Evolutionary conservation across 2,797 vertebrate genomes (phyloP).

Genomic region (Spea hammondii): DNA sequence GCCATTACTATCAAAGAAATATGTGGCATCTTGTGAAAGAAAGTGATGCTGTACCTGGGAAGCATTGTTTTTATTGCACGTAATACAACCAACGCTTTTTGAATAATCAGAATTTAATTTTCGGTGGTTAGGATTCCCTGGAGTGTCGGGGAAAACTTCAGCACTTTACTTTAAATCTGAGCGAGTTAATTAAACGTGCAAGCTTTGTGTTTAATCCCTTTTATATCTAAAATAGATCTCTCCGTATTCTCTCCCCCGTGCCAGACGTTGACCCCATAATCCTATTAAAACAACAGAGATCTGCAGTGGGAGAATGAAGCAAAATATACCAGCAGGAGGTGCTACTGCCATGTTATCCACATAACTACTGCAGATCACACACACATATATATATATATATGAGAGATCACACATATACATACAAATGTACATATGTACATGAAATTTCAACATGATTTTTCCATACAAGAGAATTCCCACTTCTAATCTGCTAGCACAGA

Average conservation of each 20-base stretch:
- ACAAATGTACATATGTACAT: no score
- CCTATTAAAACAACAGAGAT: constrained; percentile 66
- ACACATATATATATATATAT: no score
- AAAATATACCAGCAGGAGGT: constrained; percentile 30
- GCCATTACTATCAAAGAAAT: no score
- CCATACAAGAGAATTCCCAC: no score
- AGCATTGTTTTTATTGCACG: constrained; percentile 43
- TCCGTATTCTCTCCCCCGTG: constrained; percentile 71
- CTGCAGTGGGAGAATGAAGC: constrained; percentile 14
- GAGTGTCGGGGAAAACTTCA: constrained; percentile 64
- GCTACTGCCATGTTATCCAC: constrained; percentile 21
- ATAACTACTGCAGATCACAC: background rate
- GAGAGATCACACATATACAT: no score
- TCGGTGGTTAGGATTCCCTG: constrained; percentile 45
- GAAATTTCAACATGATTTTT: no score
- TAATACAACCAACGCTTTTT: constrained; percentile 51
- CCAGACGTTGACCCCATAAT: constrained; percentile 77
- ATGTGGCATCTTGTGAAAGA: background rate
- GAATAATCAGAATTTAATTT: constrained; percentile 49
- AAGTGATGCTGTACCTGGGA: constrained; percentile 38
- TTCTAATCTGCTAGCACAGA: no score
- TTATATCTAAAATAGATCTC: constrained; percentile 82
- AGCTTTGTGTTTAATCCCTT: constrained; percentile 71
- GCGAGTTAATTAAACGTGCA: constrained; percentile 80
- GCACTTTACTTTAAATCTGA: constrained; percentile 81